Conservation (phyloP, 2,113 vertebrate species). For the Chionomys nivalis region DNA sequence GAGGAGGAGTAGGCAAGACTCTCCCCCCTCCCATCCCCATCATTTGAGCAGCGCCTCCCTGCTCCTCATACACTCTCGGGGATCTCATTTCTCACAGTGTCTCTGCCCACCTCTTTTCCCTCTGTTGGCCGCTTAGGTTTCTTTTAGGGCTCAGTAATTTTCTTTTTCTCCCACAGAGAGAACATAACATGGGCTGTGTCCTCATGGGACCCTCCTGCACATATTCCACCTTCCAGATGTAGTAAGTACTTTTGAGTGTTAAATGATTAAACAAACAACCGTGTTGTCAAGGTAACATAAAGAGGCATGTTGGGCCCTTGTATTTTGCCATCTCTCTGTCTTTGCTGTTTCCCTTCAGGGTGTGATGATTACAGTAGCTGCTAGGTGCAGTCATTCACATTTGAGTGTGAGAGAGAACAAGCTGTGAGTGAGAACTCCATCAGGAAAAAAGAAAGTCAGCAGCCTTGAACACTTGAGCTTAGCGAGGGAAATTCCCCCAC, state of each 20-base stretch:
- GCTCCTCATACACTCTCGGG: background rate
- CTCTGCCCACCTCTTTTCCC: background rate
- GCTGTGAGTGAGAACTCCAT: background rate
- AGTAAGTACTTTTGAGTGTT: slow-evolving; percentile 90
- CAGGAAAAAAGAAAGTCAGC: background rate
- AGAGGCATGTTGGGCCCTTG: background rate
- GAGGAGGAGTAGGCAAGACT: background rate
- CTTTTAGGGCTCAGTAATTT: background rate
- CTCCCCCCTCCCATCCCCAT: too few species aligned
- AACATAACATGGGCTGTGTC: slow-evolving; percentile 87
- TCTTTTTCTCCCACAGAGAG: slow-evolving; percentile 82
- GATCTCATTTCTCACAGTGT: background rate
- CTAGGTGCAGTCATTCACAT: background rate
- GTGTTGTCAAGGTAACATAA: background rate
- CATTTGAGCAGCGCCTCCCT: background rate
- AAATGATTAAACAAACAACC: background rate
- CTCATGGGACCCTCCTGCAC: slow-evolving; percentile 95
- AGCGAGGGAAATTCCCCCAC: background rate
- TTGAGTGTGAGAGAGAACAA: background rate
- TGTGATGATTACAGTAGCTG: background rate
- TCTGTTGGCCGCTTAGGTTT: background rate
- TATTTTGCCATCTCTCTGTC: background rate
- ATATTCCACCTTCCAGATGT: slow-evolving; percentile 95
- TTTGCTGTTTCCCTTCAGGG: background rate
- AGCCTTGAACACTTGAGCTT: background rate